Conservation (phyloP, 2,113 vertebrate species). For the Pimephales promelas region DNA sequence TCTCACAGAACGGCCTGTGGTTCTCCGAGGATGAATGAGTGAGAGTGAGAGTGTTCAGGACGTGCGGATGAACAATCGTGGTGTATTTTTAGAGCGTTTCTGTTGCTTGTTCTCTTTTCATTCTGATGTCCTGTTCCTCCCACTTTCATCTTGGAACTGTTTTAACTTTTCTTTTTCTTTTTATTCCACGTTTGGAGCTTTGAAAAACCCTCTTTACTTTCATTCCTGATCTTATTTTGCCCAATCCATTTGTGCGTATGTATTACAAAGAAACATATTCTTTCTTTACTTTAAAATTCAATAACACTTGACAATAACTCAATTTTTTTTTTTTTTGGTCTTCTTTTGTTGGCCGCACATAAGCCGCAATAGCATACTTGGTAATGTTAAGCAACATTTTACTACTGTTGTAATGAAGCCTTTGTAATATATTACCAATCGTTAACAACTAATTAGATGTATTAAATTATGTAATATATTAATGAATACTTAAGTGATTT, state of each 20-base stretch:
- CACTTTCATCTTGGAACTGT: neutral
- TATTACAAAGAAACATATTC: neutral
- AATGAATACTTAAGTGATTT: neutral
- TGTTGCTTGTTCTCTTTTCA: conserved; percentile 40
- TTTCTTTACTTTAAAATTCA: too few relatives aligned
- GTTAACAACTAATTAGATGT: neutral
- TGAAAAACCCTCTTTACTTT: neutral
- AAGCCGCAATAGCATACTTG: too few relatives aligned
- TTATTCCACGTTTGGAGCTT: neutral
- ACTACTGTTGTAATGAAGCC: too few relatives aligned
- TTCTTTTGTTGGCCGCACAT: too few relatives aligned
- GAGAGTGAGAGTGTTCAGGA: conserved; percentile 30
- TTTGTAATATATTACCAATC: neutral
- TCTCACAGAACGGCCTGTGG: conserved; percentile 14
- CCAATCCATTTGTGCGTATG: neutral
- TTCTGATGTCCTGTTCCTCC: conserved; percentile 25
- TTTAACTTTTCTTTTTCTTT: neutral
- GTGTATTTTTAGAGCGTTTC: conserved; percentile 53
- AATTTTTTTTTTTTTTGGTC: too few relatives aligned
- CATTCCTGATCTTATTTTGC: neutral
- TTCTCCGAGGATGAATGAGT: conserved; percentile 3
- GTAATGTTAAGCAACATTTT: too few relatives aligned
- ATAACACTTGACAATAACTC: too few relatives aligned
- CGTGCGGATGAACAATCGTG: conserved; percentile 27
- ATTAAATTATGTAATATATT: neutral